Evolutionary conservation across 2,113 vertebrate genomes (phyloP).

Genomic region (Scytalopus superciliaris): DNA sequence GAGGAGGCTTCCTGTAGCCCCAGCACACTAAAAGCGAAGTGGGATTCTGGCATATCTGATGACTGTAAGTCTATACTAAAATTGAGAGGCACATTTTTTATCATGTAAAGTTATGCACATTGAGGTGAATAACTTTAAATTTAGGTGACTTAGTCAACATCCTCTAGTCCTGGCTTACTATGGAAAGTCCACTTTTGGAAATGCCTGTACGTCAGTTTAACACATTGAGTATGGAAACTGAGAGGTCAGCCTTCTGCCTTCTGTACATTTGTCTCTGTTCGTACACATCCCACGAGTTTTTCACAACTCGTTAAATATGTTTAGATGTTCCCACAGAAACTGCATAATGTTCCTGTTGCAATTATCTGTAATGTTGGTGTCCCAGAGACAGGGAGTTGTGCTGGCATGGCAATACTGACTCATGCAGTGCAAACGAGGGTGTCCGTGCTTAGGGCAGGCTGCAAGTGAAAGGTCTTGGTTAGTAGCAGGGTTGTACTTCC

Average conservation of each 20-base stretch:
- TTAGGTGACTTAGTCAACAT: background rate
- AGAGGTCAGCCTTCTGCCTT: background rate
- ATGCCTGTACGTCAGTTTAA: background rate
- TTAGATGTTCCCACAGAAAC: background rate
- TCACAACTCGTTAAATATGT: background rate
- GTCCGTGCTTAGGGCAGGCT: slow-evolving; percentile 33
- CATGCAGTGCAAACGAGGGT: background rate
- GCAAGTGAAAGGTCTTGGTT: slow-evolving; percentile 35
- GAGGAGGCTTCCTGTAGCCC: background rate
- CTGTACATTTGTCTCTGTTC: background rate
- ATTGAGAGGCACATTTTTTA: background rate
- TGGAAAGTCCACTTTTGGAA: background rate
- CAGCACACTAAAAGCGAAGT: background rate
- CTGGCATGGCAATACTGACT: slow-evolving; percentile 34
- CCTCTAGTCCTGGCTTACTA: background rate
- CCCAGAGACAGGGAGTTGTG: background rate
- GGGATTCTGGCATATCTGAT: background rate
- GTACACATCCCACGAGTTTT: background rate
- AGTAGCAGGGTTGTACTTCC: background rate
- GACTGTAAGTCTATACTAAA: background rate
- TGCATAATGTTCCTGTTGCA: background rate
- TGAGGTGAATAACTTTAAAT: background rate
- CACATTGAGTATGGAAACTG: background rate
- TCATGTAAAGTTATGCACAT: accelerated
- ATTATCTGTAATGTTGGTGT: background rate